Percentiles rank a stretch among this genome's conserved stretches.
phyloP scores from a whole-genome alignment of 2,888 invertebrate species.

The Drosophila glabriapex region DNA sequence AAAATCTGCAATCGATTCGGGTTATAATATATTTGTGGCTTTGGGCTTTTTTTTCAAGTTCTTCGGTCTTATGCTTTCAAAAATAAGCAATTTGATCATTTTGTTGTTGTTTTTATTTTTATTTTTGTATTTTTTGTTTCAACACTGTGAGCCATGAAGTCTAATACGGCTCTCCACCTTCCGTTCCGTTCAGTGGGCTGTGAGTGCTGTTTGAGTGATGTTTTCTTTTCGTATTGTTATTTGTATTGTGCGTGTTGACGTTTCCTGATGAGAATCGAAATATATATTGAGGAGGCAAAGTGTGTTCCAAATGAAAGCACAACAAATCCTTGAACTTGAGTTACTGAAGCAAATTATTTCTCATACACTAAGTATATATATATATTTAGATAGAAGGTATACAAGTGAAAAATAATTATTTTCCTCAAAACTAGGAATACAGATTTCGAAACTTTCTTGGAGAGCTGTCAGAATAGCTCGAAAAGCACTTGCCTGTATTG shows the following conservation, averaged over 20 bases:
- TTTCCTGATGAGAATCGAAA: neutral
- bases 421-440: neutral
- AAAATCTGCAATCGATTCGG: neutral
- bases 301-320: conserved; percentile 1
- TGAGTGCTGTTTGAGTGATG: neutral
- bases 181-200: neutral
- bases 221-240: neutral
- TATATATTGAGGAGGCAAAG: neutral
- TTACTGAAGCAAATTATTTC: neutral
- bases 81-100: neutral
- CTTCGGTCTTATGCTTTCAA: neutral
- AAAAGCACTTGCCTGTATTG: neutral
- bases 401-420: neutral
- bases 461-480: neutral
- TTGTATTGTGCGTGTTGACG: neutral
- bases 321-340: neutral
- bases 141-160: neutral
- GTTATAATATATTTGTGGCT: neutral
- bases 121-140: neutral
- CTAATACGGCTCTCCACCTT: neutral
- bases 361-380: neutral
- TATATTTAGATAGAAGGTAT: neutral
- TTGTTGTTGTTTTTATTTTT: neutral
- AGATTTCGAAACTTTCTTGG: neutral
- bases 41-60: neutral